Percentiles rank a stretch among this genome's conserved stretches.
Conservation (phyloP, 2,113 vertebrate genomes). For the Todiramphus chloris region DNA sequence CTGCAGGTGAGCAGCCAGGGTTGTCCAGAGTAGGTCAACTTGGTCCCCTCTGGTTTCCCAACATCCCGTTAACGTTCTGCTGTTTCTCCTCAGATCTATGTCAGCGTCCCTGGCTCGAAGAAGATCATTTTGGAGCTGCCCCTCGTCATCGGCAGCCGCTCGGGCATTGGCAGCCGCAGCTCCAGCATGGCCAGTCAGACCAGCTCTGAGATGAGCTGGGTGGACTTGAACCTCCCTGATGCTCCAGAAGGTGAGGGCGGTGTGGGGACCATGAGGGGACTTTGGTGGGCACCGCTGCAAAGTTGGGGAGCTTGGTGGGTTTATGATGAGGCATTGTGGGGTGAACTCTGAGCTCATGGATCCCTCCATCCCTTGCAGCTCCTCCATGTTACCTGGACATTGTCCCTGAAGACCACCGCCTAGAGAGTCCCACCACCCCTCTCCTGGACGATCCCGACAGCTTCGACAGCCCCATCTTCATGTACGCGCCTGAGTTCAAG, state of each 20-base stretch:
- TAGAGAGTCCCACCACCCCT: slow-evolving; percentile 87
- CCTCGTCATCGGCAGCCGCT: slow-evolving; percentile 86
- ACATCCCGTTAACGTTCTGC: not conserved
- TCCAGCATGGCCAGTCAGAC: slow-evolving; percentile 91
- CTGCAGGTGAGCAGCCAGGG: slow-evolving; percentile 79
- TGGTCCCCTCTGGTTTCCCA: not conserved
- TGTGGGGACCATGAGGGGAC: accelerated
- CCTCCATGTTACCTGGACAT: slow-evolving; percentile 91
- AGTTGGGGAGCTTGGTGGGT: accelerated
- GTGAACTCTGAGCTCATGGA: accelerated
- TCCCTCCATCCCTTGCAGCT: not conserved
- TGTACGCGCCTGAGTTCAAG: slow-evolving; percentile 82
- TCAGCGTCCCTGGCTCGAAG: slow-evolving; percentile 90
- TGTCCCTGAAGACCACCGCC: slow-evolving; percentile 77
- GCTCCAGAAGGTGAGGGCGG: slow-evolving; percentile 76
- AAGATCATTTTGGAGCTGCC: slow-evolving; percentile 90
- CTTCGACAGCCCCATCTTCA: slow-evolving; percentile 93
- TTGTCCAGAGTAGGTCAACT: too few species aligned
- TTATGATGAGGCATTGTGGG: not conserved
- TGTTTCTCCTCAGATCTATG: slow-evolving; percentile 77
- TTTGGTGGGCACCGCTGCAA: not conserved
- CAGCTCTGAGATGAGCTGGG: slow-evolving; percentile 90
- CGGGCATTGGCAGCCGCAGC: slow-evolving; percentile 83
- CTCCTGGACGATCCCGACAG: slow-evolving; percentile 85
- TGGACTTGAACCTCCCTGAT: slow-evolving; percentile 86